Base-by-base conservation (phyloP, 2,113 vertebrate species). In the Seriola quinqueradiata region DNA sequence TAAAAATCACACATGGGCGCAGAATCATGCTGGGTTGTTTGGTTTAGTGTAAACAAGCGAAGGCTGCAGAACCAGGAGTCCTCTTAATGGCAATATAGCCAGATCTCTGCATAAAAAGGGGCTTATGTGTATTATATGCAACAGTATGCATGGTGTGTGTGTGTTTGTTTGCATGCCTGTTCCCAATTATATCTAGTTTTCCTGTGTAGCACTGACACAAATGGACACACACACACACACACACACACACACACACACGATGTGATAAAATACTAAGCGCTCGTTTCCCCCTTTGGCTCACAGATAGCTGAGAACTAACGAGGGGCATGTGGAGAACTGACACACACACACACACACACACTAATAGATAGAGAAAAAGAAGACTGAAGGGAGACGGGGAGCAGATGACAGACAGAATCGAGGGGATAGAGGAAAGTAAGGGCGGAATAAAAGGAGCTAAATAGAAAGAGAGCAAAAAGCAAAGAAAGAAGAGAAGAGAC, bases 131-230 rank as follows among this genome's bases (percentile, higher is more conserved):
- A 42, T 42, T 42, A 2, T 42, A 42, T 42, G 40, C 40, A 42
- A 42, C 40, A 1, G 60, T 8, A 23, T 32, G 23, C 57, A 38
- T 78, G 75, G 52, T 4, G 72, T 55, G 36, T 55, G 36, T 64
- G 48, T 57, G 23, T 74, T 16, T 57, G 16, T 63, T 17, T 71
- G 34, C 2, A 38, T 48, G 46, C 42, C 4, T 70, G 40, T 8
- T 25, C 23, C 79, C 84, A 90, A 83, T 88, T 89, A 85, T 69
- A 80, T 81, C 28, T 36, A 21, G 46, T 70, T 64, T 57, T 77
- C 13, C 67, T 48, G 42, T 61, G 36, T 50, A 8, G 19, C 32
- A 34, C 55, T 52, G 52, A 65, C 57, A 28, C 19, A 54, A 8
- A n/a, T 2, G 8, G 2, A 54, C 1, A 23, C 21, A 55, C 8